Evolutionary conservation across 2,888 invertebrate genomes (phyloP).

Genomic region (Ceramica pisi): DNA sequence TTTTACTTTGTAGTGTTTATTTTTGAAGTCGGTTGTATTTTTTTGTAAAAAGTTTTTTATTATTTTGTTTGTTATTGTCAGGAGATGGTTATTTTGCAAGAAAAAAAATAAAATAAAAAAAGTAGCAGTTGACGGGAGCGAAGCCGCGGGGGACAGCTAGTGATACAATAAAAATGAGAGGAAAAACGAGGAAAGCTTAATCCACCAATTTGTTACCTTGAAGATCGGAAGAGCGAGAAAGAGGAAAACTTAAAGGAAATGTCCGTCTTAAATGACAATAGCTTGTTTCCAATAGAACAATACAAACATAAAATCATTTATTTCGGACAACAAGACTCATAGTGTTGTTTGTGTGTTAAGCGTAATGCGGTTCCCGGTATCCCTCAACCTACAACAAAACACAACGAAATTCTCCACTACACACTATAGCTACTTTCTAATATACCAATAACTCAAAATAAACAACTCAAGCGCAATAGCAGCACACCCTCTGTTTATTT

Average conservation of each 20-base stretch:
- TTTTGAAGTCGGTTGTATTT: too few relatives aligned
- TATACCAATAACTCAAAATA: slow-evolving; percentile 12
- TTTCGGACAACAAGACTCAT: neutral
- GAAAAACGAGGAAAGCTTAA: neutral
- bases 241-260: neutral
- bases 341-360: too few relatives aligned
- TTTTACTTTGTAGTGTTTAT: too few relatives aligned
- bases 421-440: neutral
- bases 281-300: neutral
- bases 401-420: neutral
- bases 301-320: neutral
- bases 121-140: too few relatives aligned
- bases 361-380: neutral
- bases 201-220: too few relatives aligned
- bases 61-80: too few relatives aligned
- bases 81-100: too few relatives aligned
- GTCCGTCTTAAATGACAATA: neutral
- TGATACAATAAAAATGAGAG: too few relatives aligned
- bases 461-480: slow-evolving; percentile 30
- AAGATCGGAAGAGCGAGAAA: neutral
- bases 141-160: too few relatives aligned
- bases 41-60: too few relatives aligned
- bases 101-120: too few relatives aligned
- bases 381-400: neutral
- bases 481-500: slow-evolving; percentile 43